Evolutionary conservation across 2,113 vertebrate genomes (phyloP).

Genomic region (Sphaerodactylus townsendi): DNA sequence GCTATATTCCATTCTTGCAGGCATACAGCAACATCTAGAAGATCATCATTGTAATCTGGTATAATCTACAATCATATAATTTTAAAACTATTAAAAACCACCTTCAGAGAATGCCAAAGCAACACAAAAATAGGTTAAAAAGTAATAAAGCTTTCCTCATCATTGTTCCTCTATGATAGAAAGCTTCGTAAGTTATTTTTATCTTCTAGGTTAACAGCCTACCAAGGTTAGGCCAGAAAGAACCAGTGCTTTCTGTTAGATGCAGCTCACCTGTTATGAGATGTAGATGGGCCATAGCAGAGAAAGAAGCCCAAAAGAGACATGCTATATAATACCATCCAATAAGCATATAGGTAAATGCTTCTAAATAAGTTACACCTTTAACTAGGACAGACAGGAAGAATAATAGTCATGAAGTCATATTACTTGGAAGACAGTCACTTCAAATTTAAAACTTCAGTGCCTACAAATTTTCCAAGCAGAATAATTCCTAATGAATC

Average conservation of each 20-base stretch:
- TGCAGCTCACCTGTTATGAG: not conserved
- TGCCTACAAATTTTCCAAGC: not conserved
- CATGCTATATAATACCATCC: not conserved
- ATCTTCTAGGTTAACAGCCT: not conserved
- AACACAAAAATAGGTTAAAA: not conserved
- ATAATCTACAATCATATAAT: not conserved
- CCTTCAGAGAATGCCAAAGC: too few relatives aligned
- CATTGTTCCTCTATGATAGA: not conserved
- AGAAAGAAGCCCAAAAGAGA: not conserved
- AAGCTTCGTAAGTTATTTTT: not conserved
- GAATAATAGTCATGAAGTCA: not conserved
- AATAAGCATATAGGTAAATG: not conserved
- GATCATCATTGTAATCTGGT: not conserved
- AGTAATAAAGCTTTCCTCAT: not conserved
- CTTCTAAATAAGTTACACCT: not conserved
- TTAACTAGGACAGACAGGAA: not conserved
- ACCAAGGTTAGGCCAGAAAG: not conserved
- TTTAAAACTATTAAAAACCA: too few relatives aligned
- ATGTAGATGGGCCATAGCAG: not conserved
- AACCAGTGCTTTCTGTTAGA: not conserved
- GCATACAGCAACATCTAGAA: too few relatives aligned
- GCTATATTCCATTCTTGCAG: not conserved
- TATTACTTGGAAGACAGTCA: not conserved
- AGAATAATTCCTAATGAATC: not conserved
- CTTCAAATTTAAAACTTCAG: not conserved